phyloP scores from a whole-genome alignment of 2,113 vertebrate genomes.

The Gallinago media region DNA sequence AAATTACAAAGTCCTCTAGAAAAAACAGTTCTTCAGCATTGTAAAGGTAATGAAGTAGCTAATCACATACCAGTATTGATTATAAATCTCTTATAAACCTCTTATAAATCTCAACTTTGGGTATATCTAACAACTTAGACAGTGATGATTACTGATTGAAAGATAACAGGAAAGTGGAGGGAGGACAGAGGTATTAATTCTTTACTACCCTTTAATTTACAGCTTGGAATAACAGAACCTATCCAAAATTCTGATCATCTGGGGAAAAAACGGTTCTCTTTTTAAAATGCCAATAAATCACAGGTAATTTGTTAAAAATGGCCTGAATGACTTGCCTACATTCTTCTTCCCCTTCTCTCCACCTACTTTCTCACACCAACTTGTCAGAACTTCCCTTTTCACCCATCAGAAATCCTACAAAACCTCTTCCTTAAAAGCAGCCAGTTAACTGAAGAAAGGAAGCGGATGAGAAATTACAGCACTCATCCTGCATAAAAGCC shows the following conservation, averaged over 20 bases:
- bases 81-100: not conserved
- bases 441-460: not conserved
- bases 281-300: not conserved
- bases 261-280: fast-evolving
- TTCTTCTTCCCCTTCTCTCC: not conserved
- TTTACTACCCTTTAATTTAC: not conserved
- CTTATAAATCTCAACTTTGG: not conserved
- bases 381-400: not conserved
- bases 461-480: not conserved
- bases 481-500: not conserved
- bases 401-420: not conserved
- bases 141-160: not conserved
- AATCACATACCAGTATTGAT: not conserved
- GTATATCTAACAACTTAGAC: not conserved
- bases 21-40: not conserved
- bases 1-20: not conserved
- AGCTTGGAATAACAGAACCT: not conserved
- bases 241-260: not conserved
- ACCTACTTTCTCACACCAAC: not conserved
- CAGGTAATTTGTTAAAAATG: not conserved
- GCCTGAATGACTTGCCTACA: not conserved
- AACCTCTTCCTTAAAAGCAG: not conserved
- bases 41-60: not conserved
- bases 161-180: not conserved
- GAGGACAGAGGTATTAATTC: not conserved